Conservation (phyloP, 2,888 invertebrate genomes). For the Drosophila picticornis region DNA sequence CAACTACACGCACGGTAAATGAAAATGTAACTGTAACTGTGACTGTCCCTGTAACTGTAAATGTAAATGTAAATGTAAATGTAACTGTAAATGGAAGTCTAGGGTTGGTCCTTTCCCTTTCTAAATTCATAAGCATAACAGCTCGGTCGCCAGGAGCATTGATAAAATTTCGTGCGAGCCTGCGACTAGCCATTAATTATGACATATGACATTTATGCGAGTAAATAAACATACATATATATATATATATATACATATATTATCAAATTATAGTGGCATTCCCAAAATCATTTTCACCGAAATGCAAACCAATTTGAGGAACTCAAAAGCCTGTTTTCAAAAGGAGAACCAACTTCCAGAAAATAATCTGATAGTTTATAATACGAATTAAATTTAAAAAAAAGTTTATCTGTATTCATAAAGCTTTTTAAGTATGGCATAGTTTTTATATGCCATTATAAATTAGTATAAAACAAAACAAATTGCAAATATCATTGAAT, state of each 20-base stretch:
- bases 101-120: slow-evolving; percentile 13
- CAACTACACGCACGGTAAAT: slow-evolving; percentile 20
- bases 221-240: slow-evolving; percentile 22
- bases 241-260: slow-evolving; percentile 4
- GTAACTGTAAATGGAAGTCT: not conserved
- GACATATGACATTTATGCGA: slow-evolving; percentile 65
- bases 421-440: not conserved
- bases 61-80: slow-evolving; percentile 35
- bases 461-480: not conserved
- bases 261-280: slow-evolving; percentile 9
- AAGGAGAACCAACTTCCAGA: not conserved
- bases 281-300: slow-evolving; percentile 13
- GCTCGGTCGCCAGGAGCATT: slow-evolving; percentile 47
- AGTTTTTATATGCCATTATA: not conserved
- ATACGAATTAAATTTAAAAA: not conserved
- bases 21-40: slow-evolving; percentile 23
- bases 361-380: not conserved
- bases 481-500: not conserved
- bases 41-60: slow-evolving; percentile 42
- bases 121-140: slow-evolving; percentile 43
- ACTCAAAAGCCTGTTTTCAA: not conserved
- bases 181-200: slow-evolving; percentile 69
- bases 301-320: not conserved
- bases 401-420: not conserved
- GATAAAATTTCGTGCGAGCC: slow-evolving; percentile 58